Base-by-base conservation (phyloP, 2,797 vertebrate genomes). In the Ciconia nigra region DNA sequence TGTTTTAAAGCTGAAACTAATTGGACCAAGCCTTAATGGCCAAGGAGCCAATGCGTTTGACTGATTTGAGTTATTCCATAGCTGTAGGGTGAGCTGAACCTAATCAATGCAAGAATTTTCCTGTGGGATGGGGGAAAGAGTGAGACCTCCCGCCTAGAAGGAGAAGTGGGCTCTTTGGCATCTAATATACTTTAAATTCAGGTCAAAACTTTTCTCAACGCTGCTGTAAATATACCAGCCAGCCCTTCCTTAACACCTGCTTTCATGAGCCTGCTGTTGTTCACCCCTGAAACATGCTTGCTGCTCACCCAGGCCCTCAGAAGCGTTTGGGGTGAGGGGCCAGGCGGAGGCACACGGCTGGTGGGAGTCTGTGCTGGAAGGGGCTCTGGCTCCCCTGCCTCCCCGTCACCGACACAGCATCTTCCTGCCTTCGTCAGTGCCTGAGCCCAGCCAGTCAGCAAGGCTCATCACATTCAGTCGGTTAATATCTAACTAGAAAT, bases 201-300 rank as follows among this genome's bases (percentile, higher is more conserved):
- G 26, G 29, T 46, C 28, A 76, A 29, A 83, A 12, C 22, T 49
- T 72, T 28, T 71, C 42, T 42, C 14, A 10, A n/a, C 31, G 13
- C 5, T 52, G 49, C 8, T 37, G 14, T 74, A 29, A 26, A 24
- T 16, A 26, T 2, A 54, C 17, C 31, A 44, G 2, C 13, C 44
- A 72, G 11, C 6, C 18, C 13, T 42, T 67, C 17, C 49, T 28
- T 9, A 52, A 31, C 0, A 0, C 12, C 15, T 58, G 44, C 35
- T 49, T 59, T 71, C 11, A 5, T 13, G 28, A 46, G 11, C 35
- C 72, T 66, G 49, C 46, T 61, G 28, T 11, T 52, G 42, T 33
- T 51, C 1, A 3, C 18, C 41, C 41, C 0, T 13, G 0, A 7
- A 2, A 19, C 2, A 29, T 13, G 42, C 18, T 78, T 8, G 44